Evolutionary conservation across 2,797 vertebrate genomes (phyloP).

Genomic region (Sebastiscus albofasciatus): DNA sequence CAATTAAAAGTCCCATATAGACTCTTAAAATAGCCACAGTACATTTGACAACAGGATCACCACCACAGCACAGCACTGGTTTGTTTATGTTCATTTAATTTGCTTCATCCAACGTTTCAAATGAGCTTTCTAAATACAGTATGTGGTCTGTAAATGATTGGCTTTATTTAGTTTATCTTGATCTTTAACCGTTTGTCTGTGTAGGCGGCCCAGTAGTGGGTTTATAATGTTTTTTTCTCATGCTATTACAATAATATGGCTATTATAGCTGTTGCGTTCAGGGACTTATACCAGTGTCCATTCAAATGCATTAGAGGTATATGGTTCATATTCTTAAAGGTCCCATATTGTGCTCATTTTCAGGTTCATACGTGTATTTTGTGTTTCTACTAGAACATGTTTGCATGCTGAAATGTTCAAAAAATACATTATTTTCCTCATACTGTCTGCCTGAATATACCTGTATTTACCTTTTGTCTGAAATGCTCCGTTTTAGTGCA

Average conservation of each 20-base stretch:
- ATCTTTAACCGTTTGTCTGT: background rate
- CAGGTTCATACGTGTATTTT: too few species aligned
- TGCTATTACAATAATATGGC: background rate
- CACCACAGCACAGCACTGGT: background rate
- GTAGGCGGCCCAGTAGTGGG: background rate
- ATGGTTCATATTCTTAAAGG: background rate
- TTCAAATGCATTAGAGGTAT: background rate
- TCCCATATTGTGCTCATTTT: too few species aligned
- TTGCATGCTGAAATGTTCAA: too few species aligned
- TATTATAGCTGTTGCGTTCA: background rate
- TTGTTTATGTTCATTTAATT: slow-evolving; percentile 6
- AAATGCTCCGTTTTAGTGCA: too few species aligned
- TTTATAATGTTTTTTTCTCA: background rate
- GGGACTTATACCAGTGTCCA: background rate
- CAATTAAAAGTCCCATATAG: slow-evolving; percentile 53
- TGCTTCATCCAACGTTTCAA: background rate
- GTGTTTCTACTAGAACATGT: too few species aligned
- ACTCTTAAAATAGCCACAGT: slow-evolving; percentile 53
- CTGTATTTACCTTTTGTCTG: too few species aligned
- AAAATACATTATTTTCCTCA: too few species aligned
- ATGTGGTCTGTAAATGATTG: background rate
- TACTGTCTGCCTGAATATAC: too few species aligned
- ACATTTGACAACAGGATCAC: slow-evolving; percentile 16
- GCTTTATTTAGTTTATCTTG: background rate
- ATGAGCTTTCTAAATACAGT: background rate